A percentile compares a stretch with the other conserved stretches of the same genome.
Conservation (phyloP, 64 coral and sea anemone species). For the Pachyseris speciosa region DNA sequence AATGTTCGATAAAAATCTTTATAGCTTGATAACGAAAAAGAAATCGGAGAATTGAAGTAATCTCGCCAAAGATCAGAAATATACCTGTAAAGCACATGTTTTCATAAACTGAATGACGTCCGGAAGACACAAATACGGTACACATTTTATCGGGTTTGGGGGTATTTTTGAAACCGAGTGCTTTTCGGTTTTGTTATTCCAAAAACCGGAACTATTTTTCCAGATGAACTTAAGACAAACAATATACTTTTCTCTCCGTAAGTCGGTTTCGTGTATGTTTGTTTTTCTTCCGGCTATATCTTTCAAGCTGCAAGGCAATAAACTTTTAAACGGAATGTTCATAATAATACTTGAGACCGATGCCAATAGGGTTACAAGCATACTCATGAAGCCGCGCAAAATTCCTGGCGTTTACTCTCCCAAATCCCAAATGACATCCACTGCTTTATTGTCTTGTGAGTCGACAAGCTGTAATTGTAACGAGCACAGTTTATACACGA, state of each 20-base stretch:
- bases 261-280: slow-evolving; percentile 14
- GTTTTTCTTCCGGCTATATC: background rate
- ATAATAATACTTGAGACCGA: background rate
- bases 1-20: slow-evolving; percentile 34
- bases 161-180: too few species aligned
- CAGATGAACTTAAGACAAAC: background rate
- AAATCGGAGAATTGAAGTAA: background rate
- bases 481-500: background rate
- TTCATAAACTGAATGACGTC: slow-evolving; percentile 11
- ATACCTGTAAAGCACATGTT: slow-evolving; percentile 29
- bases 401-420: background rate
- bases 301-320: background rate
- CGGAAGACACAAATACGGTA: background rate
- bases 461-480: background rate
- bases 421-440: background rate
- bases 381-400: background rate
- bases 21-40: slow-evolving; percentile 45
- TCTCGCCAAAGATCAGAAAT: background rate
- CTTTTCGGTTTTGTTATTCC: background rate
- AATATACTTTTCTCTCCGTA: background rate
- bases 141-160: background rate
- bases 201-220: background rate
- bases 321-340: background rate
- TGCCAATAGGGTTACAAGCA: background rate
- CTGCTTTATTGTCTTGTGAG: background rate